These are phyloP conservation scores for Melinaea marsaeus DNA, from an alignment of 2,888 invertebrate species.

Conservation along the genomic window DNA sequence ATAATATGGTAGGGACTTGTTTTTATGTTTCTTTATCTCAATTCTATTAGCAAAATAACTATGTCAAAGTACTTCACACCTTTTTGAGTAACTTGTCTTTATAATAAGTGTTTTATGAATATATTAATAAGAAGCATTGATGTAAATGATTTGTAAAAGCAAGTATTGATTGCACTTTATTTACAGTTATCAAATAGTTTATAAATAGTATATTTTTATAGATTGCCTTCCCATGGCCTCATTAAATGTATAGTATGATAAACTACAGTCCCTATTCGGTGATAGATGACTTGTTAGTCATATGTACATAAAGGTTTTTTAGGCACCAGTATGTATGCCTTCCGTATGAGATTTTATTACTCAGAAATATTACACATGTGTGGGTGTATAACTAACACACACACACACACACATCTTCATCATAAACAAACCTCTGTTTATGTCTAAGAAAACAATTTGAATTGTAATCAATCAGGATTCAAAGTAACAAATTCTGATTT, in stretches of 20 bases:
- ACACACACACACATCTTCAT: conserved; percentile 17
- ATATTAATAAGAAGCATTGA: no score
- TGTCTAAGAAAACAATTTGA: conserved; percentile 35
- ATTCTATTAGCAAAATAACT: no score
- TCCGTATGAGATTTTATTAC: no score
- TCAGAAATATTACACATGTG: not conserved
- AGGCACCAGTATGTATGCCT: no score
- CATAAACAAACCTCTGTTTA: conserved; percentile 30
- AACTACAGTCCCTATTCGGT: not conserved
- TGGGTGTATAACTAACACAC: conserved; percentile 5
- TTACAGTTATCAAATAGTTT: not conserved
- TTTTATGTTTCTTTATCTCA: no score
- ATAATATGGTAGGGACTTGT: no score
- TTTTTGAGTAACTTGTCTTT: no score
- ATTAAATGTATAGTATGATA: conserved; percentile 2
- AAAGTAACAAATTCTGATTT: conserved; percentile 28
- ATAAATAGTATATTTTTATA: not conserved
- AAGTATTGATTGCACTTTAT: not conserved
- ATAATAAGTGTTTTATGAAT: no score
- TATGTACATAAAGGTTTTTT: no score
- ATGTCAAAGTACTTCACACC: no score
- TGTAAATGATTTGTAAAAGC: no score
- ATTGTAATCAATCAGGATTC: conserved; percentile 36
- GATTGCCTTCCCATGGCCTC: not conserved
- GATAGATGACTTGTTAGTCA: not conserved